Percentiles rank a stretch among this genome's conserved stretches.
These are phyloP conservation scores for Agrochola lychnidis DNA, from an alignment of 2,888 invertebrate species.

Conservation along the genomic window DNA sequence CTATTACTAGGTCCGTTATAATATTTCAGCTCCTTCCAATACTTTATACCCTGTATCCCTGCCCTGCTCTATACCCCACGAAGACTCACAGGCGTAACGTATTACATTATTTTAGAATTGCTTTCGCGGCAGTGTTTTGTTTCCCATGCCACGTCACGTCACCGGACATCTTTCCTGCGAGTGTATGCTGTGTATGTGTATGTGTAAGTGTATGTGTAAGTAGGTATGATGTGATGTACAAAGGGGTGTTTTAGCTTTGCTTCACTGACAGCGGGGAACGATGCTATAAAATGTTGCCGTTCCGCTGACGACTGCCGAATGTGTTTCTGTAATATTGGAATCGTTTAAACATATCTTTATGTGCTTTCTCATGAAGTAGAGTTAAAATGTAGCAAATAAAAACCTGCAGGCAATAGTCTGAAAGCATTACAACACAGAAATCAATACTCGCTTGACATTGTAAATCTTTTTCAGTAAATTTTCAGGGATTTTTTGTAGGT, in stretches of 20 bases:
- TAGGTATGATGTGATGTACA: not conserved
- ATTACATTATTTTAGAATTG: not conserved
- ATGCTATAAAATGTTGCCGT: constrained; percentile 36
- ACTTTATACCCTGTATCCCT: too few relatives aligned
- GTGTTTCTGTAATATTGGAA: constrained; percentile 22
- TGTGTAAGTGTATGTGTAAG: too few relatives aligned
- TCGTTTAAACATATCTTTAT: constrained; percentile 22
- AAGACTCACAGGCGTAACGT: not conserved
- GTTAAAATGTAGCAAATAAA: constrained; percentile 1
- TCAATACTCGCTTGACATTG: constrained; percentile 10
- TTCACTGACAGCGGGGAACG: constrained; percentile 26
- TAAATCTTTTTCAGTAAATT: constrained; percentile 2
- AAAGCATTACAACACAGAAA: not conserved
- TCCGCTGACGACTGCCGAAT: constrained; percentile 22
- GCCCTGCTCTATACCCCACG: not conserved
- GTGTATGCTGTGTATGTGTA: too few relatives aligned
- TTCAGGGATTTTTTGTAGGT: constrained; percentile 16
- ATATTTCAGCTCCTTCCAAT: not conserved
- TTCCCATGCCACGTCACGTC: constrained; percentile 2
- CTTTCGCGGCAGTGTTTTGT: constrained; percentile 5
- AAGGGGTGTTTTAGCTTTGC: constrained; percentile 41
- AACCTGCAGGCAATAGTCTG: not conserved
- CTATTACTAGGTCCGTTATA: not conserved
- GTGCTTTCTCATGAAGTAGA: not conserved
- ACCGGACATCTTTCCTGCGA: constrained; percentile 32